Base-by-base conservation (phyloP, 2,113 vertebrate species). In the Crypturellus undulatus region DNA sequence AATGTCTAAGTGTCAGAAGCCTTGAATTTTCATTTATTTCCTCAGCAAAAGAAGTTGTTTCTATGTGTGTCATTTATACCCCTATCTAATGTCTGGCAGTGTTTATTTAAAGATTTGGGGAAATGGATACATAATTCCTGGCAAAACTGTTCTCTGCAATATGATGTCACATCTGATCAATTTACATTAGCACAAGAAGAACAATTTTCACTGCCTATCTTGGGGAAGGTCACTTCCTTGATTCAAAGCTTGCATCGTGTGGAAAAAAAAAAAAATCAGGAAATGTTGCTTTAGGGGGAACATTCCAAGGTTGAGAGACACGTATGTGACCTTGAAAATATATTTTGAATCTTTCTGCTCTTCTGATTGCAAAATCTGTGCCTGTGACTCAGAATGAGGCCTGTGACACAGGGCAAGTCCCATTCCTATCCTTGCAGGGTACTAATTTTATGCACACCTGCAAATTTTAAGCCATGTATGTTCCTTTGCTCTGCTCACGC, bases 151-250 rank as follows among this genome's bases (percentile, higher is more conserved):
- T 90, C 87, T 83, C 54, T 91, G 79, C 75, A 86, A 80, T 73
- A 34, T 3, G 81, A 6, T 80, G 82, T 94, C 79, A 75, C 0
- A 1, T 88, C 51, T 88, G 52, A 56, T 94, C 76, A 83, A 78
- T 78, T 67, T 94, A 30, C 15, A 20, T 94, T 62, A 91, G 43
- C 49, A 71, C 47, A 77, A 64, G 32, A 91, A 60, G 47, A 87
- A 79, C 8, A 62, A 21, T 94, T 94, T 94, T 80, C 45, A 43
- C 56, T 83, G 47, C 20, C 6, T 89, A 15, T 92, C 75, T 94
- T 94, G 40, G 78, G 76, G 84, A 92, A 76, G 19, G 75, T 92
- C 82, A 88, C 28, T 91, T 88, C 59, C 84, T 92, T 91, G 16
- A 83, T 94, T 82, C 54, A 92, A 94, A 89, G 26, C 54, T 87